Evolutionary conservation across 2,888 invertebrate genomes (phyloP), one percentile per base, ranked within the genome.

Genomic region (Lymantria monacha): DNA sequence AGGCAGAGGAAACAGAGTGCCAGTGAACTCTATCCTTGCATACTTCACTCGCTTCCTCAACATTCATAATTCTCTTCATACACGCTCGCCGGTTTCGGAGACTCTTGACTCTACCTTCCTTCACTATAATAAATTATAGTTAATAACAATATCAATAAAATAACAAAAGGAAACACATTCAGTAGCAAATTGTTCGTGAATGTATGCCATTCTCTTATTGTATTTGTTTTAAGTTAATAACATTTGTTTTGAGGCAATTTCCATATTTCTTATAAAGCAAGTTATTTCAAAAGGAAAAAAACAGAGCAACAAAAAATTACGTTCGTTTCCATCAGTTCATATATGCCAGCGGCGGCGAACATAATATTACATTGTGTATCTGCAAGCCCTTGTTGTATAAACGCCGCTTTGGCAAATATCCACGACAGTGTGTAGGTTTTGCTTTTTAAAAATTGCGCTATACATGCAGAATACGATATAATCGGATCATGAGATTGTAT

Each of bases 401-500:
- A 73, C 70, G 72, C 57, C 63, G 73, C 73, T 76, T 79, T 75
- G 53, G 76, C 76, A 76, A 79, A 78, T 76, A 80, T 76, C 60
- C 67, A 70, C 53, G 57, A 66, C 56, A 73, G 71, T 57, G 67
- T 66, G 64, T 66, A 57, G 73, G 73, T 62, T 76, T 74, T 57
- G 70, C 76, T 72, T 77, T 77, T 66, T 76, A 72, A 76, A 72
- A 79, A 73, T 63, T 65, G 59, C 63, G 65, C 69, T 57, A 59
- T 70, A 70, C 69, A 72, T 73, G 75, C 71, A 73, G 69, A 75
- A 78, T 76, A 75, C 56, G 7, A 68, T 63, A 68, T 79, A 79
- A 81, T 78, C 79, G 70, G 81, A 84, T 84, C 73, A 77, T 49
- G 62, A 74, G 76, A 80, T 79, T 81, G 69, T 67, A 60, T 73